Conservation (phyloP, 2,113 vertebrate genomes). For the Tachysurus fulvidraco region DNA sequence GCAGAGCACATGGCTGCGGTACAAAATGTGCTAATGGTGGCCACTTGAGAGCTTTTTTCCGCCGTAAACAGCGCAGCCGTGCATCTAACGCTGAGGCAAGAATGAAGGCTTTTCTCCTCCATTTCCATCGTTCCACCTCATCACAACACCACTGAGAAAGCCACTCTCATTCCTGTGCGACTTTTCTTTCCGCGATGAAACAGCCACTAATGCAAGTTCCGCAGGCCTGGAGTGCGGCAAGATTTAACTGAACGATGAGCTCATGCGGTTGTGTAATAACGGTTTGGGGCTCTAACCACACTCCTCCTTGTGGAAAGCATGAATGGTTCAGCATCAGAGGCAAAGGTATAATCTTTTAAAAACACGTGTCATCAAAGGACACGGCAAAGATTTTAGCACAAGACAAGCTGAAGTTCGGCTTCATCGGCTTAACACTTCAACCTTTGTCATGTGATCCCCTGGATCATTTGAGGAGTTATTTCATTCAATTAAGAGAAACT, state of each 20-base stretch:
- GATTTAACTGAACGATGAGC: conserved; percentile 37
- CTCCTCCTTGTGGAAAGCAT: conserved; percentile 14
- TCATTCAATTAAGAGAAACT: not conserved
- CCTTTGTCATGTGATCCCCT: not conserved
- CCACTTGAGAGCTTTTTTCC: conserved; percentile 45
- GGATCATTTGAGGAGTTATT: not conserved
- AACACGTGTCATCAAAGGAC: not conserved
- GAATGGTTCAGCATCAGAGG: conserved; percentile 12
- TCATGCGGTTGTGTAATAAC: conserved; percentile 20
- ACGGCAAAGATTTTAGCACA: not conserved
- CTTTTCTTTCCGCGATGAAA: conserved; percentile 30
- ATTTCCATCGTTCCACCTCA: conserved; percentile 46
- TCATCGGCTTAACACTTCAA: not conserved
- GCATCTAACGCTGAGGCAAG: conserved; percentile 55
- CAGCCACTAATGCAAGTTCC: conserved; percentile 21
- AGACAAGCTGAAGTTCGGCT: not conserved
- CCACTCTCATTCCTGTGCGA: conserved; percentile 36
- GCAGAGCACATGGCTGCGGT: conserved; percentile 53
- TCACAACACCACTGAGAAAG: conserved; percentile 47
- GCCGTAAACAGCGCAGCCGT: conserved; percentile 42
- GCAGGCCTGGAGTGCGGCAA: conserved; percentile 6
- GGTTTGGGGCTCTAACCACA: conserved; percentile 6
- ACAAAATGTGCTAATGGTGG: conserved; percentile 56
- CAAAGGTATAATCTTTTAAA: not conserved
- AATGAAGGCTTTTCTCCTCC: conserved; percentile 49